These are phyloP conservation scores for Channa maculata DNA, from an alignment of 2,113 vertebrate species.

Conservation along the genomic window DNA sequence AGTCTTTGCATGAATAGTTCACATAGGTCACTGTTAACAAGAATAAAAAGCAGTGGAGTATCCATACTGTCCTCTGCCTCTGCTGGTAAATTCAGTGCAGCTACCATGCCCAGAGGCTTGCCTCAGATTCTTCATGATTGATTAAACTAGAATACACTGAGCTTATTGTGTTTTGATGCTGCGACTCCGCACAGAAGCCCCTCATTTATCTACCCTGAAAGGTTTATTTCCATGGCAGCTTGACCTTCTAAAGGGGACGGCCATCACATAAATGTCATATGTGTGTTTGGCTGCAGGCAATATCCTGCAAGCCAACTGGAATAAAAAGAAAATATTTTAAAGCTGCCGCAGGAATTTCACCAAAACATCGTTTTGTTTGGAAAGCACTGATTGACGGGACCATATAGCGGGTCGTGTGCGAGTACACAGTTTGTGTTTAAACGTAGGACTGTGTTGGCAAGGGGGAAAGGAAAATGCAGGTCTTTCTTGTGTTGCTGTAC, in stretches of 20 bases:
- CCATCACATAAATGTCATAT: conserved; percentile 50
- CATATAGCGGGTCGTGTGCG: conserved; percentile 28
- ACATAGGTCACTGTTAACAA: not conserved
- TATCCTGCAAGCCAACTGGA: conserved; percentile 35
- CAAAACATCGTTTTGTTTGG: conserved; percentile 17
- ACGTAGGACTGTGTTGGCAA: conserved; percentile 6
- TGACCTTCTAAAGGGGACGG: conserved; percentile 55
- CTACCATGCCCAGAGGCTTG: not conserved
- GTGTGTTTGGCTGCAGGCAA: conserved; percentile 7
- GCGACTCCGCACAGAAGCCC: conserved; percentile 26
- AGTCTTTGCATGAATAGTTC: too few species aligned
- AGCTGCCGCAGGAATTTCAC: conserved; percentile 17
- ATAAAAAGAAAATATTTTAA: conserved; percentile 22
- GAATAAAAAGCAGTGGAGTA: conserved; percentile 1
- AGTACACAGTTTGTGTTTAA: not conserved
- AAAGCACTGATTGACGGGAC: conserved; percentile 24
- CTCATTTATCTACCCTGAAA: conserved; percentile 47
- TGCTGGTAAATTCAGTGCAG: not conserved
- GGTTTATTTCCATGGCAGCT: conserved; percentile 49
- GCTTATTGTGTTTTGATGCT: conserved; percentile 35
- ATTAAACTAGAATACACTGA: conserved; percentile 41
- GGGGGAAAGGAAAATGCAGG: not conserved
- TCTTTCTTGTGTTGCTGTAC: conserved; percentile 11
- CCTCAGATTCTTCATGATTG: conserved; percentile 34
- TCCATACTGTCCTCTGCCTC: not conserved